Evolutionary conservation across 2,113 vertebrate species (phyloP).

Genomic region (Guaruba guarouba): DNA sequence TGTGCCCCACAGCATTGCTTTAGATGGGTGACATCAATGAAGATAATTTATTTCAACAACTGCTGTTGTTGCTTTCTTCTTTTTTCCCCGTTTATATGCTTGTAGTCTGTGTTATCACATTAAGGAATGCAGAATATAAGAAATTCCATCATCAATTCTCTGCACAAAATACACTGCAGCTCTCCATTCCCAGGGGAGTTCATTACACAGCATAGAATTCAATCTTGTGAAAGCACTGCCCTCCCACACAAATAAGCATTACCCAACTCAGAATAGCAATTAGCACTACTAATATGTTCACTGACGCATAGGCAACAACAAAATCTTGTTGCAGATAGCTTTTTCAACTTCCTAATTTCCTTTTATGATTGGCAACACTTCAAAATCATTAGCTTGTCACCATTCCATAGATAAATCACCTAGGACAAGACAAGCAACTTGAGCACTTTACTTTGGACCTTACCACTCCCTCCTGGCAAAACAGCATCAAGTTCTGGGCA

Average conservation of each 20-base stretch:
- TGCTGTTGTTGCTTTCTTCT: accelerated
- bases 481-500: background rate
- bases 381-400: accelerated
- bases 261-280: background rate
- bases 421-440: background rate
- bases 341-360: background rate
- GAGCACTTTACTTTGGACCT: background rate
- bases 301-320: background rate
- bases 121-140: slow-evolving; percentile 17
- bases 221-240: background rate
- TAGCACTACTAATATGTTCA: background rate
- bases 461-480: background rate
- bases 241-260: slow-evolving; percentile 36
- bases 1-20: background rate
- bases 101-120: background rate
- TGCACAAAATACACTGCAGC: background rate
- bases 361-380: background rate
- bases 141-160: background rate
- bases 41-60: background rate
- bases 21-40: background rate
- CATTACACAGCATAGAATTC: background rate
- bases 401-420: background rate
- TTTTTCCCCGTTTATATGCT: background rate
- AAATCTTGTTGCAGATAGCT: background rate
- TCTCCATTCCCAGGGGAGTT: slow-evolving; percentile 8